phyloP scores from a whole-genome alignment of 1,140 invertebrate genomes.

The Dufourea novaeangliae region DNA sequence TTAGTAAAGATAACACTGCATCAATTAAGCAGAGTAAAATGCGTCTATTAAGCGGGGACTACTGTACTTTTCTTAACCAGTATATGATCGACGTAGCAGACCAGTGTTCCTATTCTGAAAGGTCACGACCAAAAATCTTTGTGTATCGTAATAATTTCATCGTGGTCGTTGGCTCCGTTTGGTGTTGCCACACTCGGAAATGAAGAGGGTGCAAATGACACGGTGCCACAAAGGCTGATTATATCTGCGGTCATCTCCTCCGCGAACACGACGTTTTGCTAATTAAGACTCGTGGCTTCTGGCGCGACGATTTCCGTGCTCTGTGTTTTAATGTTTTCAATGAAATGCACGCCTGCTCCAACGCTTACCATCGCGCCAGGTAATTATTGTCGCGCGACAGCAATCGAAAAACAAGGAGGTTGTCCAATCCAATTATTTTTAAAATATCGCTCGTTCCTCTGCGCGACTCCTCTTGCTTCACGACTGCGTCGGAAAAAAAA shows the following conservation, averaged over 20 bases:
- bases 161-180: background rate
- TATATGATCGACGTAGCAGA: background rate
- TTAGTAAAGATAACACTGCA: too few species aligned
- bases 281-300: slow-evolving; percentile 39
- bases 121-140: slow-evolving; percentile 25
- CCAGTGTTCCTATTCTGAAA: background rate
- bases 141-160: slow-evolving; percentile 17
- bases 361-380: too few species aligned
- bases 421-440: background rate
- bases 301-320: background rate
- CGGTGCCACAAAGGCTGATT: slow-evolving; percentile 37
- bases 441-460: background rate
- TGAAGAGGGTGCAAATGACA: slow-evolving; percentile 42
- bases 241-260: slow-evolving; percentile 9
- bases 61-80: background rate
- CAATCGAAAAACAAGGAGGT: background rate
- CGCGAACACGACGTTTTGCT: slow-evolving; percentile 36
- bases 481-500: background rate
- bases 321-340: background rate
- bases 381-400: background rate
- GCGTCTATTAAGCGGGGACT: too few species aligned
- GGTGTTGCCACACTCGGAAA: background rate
- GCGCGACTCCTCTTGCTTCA: background rate
- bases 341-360: background rate
- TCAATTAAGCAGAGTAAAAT: too few species aligned